Evolutionary conservation across 2,888 invertebrate species (phyloP).

Genomic region (Encarsia formosa): DNA sequence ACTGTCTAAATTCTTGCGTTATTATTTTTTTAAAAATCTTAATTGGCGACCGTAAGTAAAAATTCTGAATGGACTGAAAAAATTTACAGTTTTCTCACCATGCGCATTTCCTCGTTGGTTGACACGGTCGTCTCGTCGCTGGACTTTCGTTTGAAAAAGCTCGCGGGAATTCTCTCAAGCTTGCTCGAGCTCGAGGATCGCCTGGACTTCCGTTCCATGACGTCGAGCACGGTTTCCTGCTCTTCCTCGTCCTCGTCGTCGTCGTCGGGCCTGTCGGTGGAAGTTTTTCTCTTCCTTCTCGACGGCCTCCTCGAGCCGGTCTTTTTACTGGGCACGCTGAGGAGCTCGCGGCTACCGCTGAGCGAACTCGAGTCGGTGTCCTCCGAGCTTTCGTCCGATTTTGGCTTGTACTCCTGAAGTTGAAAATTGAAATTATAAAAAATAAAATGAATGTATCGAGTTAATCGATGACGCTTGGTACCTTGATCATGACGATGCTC

Average conservation of each 20-base stretch:
- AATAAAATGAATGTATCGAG: neutral
- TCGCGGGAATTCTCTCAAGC: slow-evolving; percentile 13
- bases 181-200: slow-evolving; percentile 17
- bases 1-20: too few relatives aligned
- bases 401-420: slow-evolving; percentile 1
- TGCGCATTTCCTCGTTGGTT: slow-evolving; percentile 25
- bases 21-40: too few relatives aligned
- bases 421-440: neutral
- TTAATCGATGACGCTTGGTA: neutral
- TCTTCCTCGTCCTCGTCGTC: slow-evolving; percentile 19
- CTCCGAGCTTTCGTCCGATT: neutral
- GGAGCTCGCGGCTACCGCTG: too few relatives aligned
- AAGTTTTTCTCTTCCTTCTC: slow-evolving; percentile 7
- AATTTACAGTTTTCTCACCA: slow-evolving; percentile 7
- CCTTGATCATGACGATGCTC: slow-evolving; percentile 10
- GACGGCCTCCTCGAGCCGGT: neutral
- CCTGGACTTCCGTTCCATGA: slow-evolving; percentile 16
- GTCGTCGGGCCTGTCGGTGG: slow-evolving; percentile 10
- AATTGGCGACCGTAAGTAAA: too few relatives aligned
- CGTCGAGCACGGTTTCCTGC: slow-evolving; percentile 16
- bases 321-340: neutral
- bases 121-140: slow-evolving; percentile 31
- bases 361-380: slow-evolving; percentile 4
- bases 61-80: neutral
- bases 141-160: slow-evolving; percentile 16